These are phyloP conservation scores for Acrocephalus arundinaceus DNA, from an alignment of 2,113 vertebrate genomes.

Conservation along the genomic window DNA sequence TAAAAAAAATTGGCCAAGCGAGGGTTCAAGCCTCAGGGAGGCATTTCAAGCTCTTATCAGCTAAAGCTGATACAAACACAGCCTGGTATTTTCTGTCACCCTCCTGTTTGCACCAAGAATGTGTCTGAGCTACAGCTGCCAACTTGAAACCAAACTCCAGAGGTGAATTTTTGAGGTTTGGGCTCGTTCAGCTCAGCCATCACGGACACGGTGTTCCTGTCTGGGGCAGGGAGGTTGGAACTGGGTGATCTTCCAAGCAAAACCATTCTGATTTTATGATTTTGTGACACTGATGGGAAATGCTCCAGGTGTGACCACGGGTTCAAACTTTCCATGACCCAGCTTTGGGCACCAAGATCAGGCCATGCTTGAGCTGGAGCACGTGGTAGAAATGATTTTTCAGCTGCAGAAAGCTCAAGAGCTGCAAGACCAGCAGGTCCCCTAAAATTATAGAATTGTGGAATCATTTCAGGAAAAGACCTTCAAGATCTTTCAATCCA, in stretches of 20 bases:
- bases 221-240: background rate
- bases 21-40: background rate
- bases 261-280: background rate
- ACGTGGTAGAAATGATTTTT: background rate
- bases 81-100: background rate
- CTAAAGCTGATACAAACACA: background rate
- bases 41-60: background rate
- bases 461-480: background rate
- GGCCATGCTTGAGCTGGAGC: background rate
- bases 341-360: background rate
- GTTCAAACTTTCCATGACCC: background rate
- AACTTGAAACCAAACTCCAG: background rate
- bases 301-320: background rate
- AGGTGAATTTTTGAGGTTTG: background rate
- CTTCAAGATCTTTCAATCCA: background rate
- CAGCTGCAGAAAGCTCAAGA: background rate
- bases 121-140: background rate
- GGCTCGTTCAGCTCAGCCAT: background rate
- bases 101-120: background rate
- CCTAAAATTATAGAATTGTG: background rate
- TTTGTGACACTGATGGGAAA: background rate
- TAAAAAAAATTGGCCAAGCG: accelerated
- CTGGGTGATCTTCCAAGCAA: background rate
- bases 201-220: accelerated
- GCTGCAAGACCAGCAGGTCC: background rate